Base-by-base conservation (phyloP, 2,797 vertebrate species). In the Enoplosus armatus region DNA sequence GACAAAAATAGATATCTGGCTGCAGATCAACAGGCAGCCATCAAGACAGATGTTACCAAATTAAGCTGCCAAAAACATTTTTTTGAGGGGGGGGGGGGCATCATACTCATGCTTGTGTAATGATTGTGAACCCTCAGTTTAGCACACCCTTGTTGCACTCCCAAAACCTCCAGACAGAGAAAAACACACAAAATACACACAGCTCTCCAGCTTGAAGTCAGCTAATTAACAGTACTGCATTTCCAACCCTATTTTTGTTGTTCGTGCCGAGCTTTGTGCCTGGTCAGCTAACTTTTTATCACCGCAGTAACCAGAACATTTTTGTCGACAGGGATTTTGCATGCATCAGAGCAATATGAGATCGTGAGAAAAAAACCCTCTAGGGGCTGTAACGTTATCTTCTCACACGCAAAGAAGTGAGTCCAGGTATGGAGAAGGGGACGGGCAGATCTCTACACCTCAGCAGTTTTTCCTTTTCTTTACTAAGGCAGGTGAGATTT, bases 1-100 rank as follows among this genome's bases (percentile, higher is more conserved):
- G 53, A 51, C 55, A 67, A 62, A 86, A 85, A 64, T 50, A 64
- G 50, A 82, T 56, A 8, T 51, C 37, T 39, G 47, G 35, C 65
- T 37, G 27, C 48, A 39, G 37, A 31, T 29, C 31, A 69, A 47
- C 11, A 56, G 18, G 29, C 11, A 33, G 0, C 12, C 35, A 75
- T 50, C n/a, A 24, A 33, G 12, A 67, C 29, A 64, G 71, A 81
- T 65, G 71, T 70, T 68, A 47, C 6, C 55, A 64, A 64, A 45
- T 39, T 39, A 73, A 68, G 59, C 35, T 63, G 33, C 68, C 55
- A 14, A 20, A 48, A 54, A 6, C 50, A 58, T 71, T 43, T 80
- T 48, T 10, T 75, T 10, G 6, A 20, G 27, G 64, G 59, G 37
- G 9, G 45, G 6, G n/a, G 27, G 64, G 59, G 37, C 11, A 50